Conservation (phyloP, 2,888 invertebrate genomes). For the Notocelia uddmanniana region DNA sequence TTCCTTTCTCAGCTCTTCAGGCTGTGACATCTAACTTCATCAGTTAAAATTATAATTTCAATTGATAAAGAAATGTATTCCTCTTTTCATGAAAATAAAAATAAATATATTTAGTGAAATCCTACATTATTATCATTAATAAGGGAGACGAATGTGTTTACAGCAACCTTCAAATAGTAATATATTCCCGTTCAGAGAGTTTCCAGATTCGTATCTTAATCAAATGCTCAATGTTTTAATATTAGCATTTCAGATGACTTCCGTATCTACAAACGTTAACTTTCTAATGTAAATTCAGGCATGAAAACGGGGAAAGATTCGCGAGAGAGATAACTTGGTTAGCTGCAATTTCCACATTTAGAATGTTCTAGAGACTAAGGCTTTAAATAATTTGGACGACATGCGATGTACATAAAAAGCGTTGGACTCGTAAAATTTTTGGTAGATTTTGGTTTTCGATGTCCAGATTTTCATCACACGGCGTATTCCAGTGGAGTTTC, state of each 20-base stretch:
- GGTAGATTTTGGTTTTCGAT: too few species aligned
- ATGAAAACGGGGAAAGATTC: conserved; percentile 42
- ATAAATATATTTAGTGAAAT: too few species aligned
- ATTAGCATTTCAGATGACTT: conserved; percentile 45
- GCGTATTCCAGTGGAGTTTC: too few species aligned
- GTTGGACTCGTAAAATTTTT: too few species aligned
- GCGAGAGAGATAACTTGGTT: conserved; percentile 35
- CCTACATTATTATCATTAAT: too few species aligned
- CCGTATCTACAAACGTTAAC: conserved; percentile 41
- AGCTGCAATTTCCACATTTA: conserved; percentile 34
- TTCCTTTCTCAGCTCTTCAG: not conserved
- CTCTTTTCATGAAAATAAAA: too few species aligned
- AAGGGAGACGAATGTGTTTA: not conserved
- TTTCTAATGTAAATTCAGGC: conserved; percentile 43
- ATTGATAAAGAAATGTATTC: too few species aligned
- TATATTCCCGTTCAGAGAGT: conserved; percentile 23
- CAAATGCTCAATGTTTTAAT: conserved; percentile 43
- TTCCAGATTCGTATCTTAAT: conserved; percentile 36
- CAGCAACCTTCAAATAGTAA: conserved; percentile 2
- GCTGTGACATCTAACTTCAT: not conserved
- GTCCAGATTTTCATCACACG: too few species aligned
- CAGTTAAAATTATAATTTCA: too few species aligned
- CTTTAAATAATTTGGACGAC: not conserved
- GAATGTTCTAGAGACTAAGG: conserved; percentile 7
- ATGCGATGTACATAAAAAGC: not conserved